Evolutionary conservation across 2,797 vertebrate genomes (phyloP).

Genomic region (Pseudocheirus occidentalis): DNA sequence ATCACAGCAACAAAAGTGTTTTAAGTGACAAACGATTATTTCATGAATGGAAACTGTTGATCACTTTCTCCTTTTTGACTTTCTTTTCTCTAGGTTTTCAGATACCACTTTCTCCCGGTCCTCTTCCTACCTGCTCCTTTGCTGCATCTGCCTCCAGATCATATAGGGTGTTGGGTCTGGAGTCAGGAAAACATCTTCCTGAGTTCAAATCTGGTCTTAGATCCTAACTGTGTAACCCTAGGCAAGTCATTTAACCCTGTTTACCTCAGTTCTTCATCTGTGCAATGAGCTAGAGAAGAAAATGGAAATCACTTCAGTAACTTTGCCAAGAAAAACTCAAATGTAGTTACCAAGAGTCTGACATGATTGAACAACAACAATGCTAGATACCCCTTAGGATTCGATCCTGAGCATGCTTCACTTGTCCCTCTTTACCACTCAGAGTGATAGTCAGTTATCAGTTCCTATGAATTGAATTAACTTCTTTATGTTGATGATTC

Average conservation of each 20-base stretch:
- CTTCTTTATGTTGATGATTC: not conserved
- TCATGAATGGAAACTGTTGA: not conserved
- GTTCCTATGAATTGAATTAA: not conserved
- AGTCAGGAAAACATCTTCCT: not conserved
- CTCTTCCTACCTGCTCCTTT: not conserved
- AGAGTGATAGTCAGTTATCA: not conserved
- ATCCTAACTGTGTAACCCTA: not conserved
- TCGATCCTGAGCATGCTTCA: not conserved
- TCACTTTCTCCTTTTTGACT: not conserved
- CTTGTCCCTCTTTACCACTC: not conserved
- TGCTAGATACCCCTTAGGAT: not conserved
- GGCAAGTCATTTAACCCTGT: not conserved
- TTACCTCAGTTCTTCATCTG: not conserved
- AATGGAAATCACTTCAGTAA: not conserved
- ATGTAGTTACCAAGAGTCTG: not conserved
- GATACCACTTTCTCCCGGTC: not conserved
- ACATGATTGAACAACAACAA: not conserved
- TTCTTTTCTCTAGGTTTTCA: not conserved
- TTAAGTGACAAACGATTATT: not conserved
- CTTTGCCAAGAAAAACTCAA: not conserved
- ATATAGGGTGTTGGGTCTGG: not conserved
- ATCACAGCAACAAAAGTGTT: not conserved
- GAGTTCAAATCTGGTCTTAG: not conserved
- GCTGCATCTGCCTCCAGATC: not conserved
- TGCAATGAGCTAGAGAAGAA: not conserved